phyloP scores from a whole-genome alignment of 2,888 invertebrate genomes.

The Diarsia dahlii region DNA sequence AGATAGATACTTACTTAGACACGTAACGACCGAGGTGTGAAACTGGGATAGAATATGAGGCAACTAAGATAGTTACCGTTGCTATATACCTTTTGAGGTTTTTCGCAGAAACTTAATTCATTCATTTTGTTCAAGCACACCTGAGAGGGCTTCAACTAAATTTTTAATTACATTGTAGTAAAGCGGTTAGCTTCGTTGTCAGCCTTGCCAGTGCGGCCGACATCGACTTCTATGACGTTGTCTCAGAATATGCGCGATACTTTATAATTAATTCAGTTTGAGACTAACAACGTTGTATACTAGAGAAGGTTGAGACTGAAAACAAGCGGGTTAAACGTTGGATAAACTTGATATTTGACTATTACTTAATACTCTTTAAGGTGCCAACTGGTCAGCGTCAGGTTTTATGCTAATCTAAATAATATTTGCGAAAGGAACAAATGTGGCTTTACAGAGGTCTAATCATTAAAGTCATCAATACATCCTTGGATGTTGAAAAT shows the following conservation, averaged over 20 bases:
- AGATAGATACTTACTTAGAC: conserved; percentile 14
- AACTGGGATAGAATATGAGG: conserved; percentile 54
- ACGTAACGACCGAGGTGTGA: conserved; percentile 29
- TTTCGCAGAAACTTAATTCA: conserved; percentile 82
- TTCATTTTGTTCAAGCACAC: conserved; percentile 83
- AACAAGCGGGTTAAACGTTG: conserved; percentile 23
- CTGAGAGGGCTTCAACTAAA: conserved; percentile 78
- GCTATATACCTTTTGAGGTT: conserved; percentile 76
- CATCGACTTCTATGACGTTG: conserved; percentile 14
- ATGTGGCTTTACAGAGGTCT: too few species aligned
- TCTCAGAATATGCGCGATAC: conserved; percentile 22
- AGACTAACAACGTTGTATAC: conserved; percentile 15
- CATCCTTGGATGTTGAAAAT: too few species aligned
- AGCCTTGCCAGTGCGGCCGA: conserved; percentile 21
- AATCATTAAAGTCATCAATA: too few species aligned
- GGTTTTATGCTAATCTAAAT: too few species aligned
- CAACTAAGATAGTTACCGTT: conserved; percentile 78
- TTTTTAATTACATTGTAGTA: conserved; percentile 80
- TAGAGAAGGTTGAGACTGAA: conserved; percentile 20
- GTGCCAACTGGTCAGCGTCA: too few species aligned
- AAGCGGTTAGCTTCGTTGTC: conserved; percentile 50
- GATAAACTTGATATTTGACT: conserved; percentile 28
- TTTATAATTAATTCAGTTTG: conserved; percentile 42
- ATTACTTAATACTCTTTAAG: conserved; percentile 10
- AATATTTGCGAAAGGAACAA: too few species aligned